phyloP scores from a whole-genome alignment of 1,140 invertebrate species.

The Euborellia annulipes region DNA sequence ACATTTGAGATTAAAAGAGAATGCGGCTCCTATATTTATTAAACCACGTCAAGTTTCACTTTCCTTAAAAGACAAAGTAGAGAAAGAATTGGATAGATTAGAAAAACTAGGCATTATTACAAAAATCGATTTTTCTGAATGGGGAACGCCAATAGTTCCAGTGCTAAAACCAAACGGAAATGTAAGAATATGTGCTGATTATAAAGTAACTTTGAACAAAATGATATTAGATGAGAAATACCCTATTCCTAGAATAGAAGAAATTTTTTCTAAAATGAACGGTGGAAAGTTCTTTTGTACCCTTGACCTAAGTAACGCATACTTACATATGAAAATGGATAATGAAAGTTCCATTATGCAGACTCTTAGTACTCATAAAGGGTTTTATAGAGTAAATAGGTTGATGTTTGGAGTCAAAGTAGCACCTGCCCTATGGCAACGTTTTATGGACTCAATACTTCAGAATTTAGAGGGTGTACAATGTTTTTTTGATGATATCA shows the following conservation, averaged over 20 bases:
- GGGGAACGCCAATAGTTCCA: constrained; percentile 29
- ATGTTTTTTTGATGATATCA: too few species aligned
- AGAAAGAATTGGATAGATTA: constrained; percentile 25
- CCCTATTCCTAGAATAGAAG: constrained; percentile 16
- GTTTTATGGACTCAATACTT: too few species aligned
- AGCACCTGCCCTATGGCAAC: too few species aligned
- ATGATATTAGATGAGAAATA: constrained; percentile 12
- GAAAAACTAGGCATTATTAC: constrained; percentile 19
- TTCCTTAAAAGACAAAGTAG: constrained; percentile 24
- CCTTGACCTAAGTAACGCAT: too few species aligned
- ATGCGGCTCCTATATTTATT: constrained; percentile 19
- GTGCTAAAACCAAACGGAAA: constrained; percentile 28
- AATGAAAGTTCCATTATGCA: too few species aligned
- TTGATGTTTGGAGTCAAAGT: too few species aligned
- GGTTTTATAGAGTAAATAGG: too few species aligned
- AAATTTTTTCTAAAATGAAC: constrained; percentile 12
- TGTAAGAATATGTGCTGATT: constrained; percentile 30
- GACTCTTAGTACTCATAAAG: too few species aligned
- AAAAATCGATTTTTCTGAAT: constrained; percentile 19
- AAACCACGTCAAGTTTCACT: constrained; percentile 25
- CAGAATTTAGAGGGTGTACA: too few species aligned
- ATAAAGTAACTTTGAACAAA: constrained; percentile 19
- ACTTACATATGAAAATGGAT: too few species aligned
- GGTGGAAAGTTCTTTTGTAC: constrained; percentile 13
- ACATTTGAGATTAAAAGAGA: not conserved